Conservation (phyloP, 2,113 vertebrate species). For the Halcyon malimbica region DNA sequence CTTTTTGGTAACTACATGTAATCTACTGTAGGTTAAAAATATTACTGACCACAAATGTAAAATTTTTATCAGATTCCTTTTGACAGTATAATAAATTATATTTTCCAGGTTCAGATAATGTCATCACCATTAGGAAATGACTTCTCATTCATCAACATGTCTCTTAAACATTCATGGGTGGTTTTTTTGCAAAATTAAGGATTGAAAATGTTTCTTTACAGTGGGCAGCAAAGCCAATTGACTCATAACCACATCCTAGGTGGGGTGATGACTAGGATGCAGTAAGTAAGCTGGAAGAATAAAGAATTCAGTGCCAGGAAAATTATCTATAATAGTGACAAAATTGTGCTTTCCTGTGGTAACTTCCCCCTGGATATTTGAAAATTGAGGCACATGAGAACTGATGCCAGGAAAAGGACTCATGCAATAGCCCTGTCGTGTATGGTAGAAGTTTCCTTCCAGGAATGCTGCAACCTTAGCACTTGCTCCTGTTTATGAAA, state of each 20-base stretch:
- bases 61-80: neutral
- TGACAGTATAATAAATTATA: neutral
- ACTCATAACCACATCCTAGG: neutral
- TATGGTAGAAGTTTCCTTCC: neutral
- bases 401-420: neutral
- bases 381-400: neutral
- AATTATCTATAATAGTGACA: neutral
- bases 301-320: neutral
- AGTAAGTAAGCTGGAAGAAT: neutral
- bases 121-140: neutral
- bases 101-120: neutral
- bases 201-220: neutral
- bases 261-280: neutral
- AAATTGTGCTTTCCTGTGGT: neutral
- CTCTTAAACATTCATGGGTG: neutral
- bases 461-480: neutral
- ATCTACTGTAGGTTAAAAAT: neutral
- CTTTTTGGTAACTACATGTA: neutral
- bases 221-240: neutral
- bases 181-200: neutral
- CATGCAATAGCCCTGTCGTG: rapidly evolving
- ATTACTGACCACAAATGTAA: neutral
- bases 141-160: neutral
- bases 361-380: neutral
- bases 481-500: neutral